Base-by-base conservation (phyloP, 2,888 invertebrate genomes). In the Amblyjoppa proteus region DNA sequence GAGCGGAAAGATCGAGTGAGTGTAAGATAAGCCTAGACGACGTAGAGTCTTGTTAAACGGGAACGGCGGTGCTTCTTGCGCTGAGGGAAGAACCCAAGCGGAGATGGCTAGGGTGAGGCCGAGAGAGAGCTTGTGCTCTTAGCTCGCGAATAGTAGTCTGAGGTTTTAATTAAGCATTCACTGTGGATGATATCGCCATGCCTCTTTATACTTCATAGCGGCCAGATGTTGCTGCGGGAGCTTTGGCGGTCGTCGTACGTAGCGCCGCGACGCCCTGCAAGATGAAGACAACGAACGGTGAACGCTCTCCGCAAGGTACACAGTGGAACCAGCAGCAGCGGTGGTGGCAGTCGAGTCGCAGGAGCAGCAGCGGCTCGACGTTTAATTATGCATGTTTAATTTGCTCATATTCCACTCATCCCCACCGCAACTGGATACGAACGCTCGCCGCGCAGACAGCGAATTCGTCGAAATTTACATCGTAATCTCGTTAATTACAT, bases 141-240 rank as follows among this genome's bases (percentile, higher is more conserved):
- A 45, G 73, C 34, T 58, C 41, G 88, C 31, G 80, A 87, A 86
- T 73, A 83, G 85, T 86, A 92, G 93, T 93, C 92, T 94, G 93
- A 93, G 93, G 93, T 94, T 94, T 94, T 94, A 94, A 94, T 94
- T 94, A 94, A 94, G 93, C 93, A 93, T 93, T 93, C 93, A 90
- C 92, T 91, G 91, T 90, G 93, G 92, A 93, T 92, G 93, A 93
- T 93, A 93, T 93, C 92, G 92, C 64, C 92, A 90, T 90, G 91
- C 94, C 94, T 95, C 95, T 95, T 95, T 95, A 95, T 95, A 95
- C 95, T 95, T 95, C 95, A 95, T 95, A 94, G 94, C 94, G 93
- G 94, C 94, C 95, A 95, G 95, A 95, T 95, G 95, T 94, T 95
- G 92, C 93, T 91, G 89, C 89, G 88, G 87, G 5, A 75, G 77